A percentile compares a stretch with the other conserved stretches of the same genome.
phyloP scores from a whole-genome alignment of 1,140 invertebrate species.

The Drosophila azteca region DNA sequence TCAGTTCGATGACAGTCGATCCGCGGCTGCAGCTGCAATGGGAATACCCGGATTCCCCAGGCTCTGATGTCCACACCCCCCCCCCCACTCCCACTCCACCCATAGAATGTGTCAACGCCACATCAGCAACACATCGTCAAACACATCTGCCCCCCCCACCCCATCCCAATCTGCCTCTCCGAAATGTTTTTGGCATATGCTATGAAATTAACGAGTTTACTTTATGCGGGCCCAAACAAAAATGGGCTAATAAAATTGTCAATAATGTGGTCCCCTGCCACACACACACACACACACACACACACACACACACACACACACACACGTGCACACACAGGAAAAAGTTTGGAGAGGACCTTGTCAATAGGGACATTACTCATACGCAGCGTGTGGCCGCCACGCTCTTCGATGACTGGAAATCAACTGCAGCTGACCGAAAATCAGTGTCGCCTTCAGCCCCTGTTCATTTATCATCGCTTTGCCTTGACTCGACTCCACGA shows the following conservation, averaged over 20 bases:
- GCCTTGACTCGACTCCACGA: conserved; percentile 27
- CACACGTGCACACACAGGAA: conserved; percentile 12
- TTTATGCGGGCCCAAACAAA: conserved; percentile 50
- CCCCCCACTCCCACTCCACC: no score
- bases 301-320: conserved; percentile 12
- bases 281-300: conserved; percentile 8
- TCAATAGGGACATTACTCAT: conserved; percentile 57
- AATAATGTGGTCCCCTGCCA: conserved; percentile 50
- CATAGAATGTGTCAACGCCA: conserved; percentile 25
- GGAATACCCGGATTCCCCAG: conserved; percentile 27
- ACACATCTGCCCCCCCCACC: background rate
- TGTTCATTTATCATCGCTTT: conserved; percentile 71
- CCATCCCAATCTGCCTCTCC: background rate
- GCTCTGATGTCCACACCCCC: conserved; percentile 15
- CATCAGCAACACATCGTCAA: conserved; percentile 20
- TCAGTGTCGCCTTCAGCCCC: conserved; percentile 57
- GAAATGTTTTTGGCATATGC: conserved; percentile 45
- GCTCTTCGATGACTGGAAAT: conserved; percentile 31
- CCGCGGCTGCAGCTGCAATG: conserved; percentile 13
- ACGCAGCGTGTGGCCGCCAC: conserved; percentile 53
- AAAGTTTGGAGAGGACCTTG: conserved; percentile 3
- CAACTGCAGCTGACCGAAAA: conserved; percentile 69
- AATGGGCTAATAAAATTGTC: conserved; percentile 72
- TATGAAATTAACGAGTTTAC: conserved; percentile 70
- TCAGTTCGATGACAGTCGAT: conserved; percentile 40